A percentile compares a stretch with the other conserved stretches of the same genome.
Conservation (phyloP, 53 echinoderm and acorn worm species). For the Hippasteria phrygiana region DNA sequence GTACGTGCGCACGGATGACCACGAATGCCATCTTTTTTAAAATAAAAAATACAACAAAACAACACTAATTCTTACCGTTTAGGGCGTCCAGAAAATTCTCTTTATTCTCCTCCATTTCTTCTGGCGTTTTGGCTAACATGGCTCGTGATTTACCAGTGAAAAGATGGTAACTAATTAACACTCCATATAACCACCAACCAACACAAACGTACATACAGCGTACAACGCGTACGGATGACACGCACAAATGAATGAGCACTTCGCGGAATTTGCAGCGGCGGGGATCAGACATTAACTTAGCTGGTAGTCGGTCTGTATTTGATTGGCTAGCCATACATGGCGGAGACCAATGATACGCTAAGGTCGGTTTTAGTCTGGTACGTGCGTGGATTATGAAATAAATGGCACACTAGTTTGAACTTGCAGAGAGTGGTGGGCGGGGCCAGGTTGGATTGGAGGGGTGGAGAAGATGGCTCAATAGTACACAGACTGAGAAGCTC, state of each 20-base stretch:
- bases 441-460: no score
- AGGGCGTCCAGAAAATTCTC: constrained; percentile 81
- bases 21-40: no score
- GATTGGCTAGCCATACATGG: neutral
- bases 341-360: constrained; percentile 16
- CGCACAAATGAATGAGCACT: neutral
- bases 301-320: neutral
- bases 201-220: neutral
- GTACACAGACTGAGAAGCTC: no score
- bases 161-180: neutral
- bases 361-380: constrained; percentile 36
- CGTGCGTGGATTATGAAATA: neutral
- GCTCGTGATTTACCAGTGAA: neutral
- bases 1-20: no score
- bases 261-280: constrained; percentile 2
- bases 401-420: no score
- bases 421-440: no score
- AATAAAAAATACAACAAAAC: neutral
- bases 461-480: no score
- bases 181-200: neutral
- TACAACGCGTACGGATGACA: no score
- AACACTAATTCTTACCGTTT: constrained; percentile 66
- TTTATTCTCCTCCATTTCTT: constrained; percentile 67
- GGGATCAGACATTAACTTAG: neutral
- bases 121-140: constrained; percentile 67